Base-by-base conservation (phyloP, 2,797 vertebrate genomes). In the Thunnus albacares region DNA sequence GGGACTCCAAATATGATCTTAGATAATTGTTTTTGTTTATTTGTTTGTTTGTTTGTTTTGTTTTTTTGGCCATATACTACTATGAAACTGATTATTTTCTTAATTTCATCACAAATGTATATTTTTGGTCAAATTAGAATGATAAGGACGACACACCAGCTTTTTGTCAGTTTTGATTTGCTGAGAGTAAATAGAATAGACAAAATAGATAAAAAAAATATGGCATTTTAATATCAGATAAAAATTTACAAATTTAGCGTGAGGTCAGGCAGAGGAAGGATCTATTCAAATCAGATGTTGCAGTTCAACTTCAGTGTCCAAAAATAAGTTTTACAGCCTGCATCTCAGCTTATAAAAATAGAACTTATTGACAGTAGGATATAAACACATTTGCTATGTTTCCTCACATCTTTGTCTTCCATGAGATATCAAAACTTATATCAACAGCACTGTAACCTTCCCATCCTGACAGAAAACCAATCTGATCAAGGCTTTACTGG, bases 391-490 rank as follows among this genome's bases (percentile, higher is more conserved):
- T 38, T 60, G 15, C 10, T 13, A n/a, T 58, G 22, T 76, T 64
- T 49, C 9, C 45, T 13, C 17, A n/a, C 24, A n/a, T 60, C 30
- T 24, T 14, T 45, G 12, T 41, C 14, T 64, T 51, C 12, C 11
- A 24, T 2, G 41, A 3, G 55, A 69, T 64, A 49, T 53, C 49
- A 80, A 58, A 61, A 66, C 47, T 59, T 17, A 17, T 30, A 57
- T 35, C 14, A 51, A 52, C 28, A 33, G 28, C 55, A n/a, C 0
- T 2, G n/a, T 66, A 62, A 79, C 18, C 45, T 55, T 75, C 8
- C 26, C n/a, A 57, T 12, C 0, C 30, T 45, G 33, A 83, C 11
- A 74, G 71, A 71, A 71, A 63, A 67, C 47, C 58, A 67, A 41
- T 71, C n/a, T 45, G 70, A 62, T 35, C 3, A 28, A 69, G 5